Percentiles rank a stretch among this genome's conserved stretches.
Evolutionary conservation across 1,140 invertebrate species (phyloP).

Genomic region (Sminthurinus signatus): DNA sequence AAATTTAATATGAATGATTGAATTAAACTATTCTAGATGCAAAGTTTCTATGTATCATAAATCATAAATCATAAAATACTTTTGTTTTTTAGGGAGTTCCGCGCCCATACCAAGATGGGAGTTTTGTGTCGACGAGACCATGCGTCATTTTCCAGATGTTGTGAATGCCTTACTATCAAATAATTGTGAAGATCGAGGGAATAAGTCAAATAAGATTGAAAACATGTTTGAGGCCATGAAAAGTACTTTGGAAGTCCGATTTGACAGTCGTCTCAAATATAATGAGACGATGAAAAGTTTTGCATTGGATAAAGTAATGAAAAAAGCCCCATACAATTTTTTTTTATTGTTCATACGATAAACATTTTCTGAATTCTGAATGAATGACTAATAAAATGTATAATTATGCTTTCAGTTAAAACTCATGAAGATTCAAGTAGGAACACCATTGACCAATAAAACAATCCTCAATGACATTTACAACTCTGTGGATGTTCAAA

Average conservation of each 20-base stretch:
- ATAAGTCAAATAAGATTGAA: constrained; percentile 44
- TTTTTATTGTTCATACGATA: too few species aligned
- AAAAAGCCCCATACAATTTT: too few species aligned
- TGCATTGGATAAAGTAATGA: constrained; percentile 47
- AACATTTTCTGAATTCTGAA: too few species aligned
- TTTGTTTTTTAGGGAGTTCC: constrained; percentile 47
- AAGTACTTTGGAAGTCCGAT: constrained; percentile 38
- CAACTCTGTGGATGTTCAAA: constrained; percentile 48
- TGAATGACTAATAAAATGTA: too few species aligned
- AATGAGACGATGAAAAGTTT: constrained; percentile 44
- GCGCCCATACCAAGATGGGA: constrained; percentile 52
- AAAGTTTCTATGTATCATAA: too few species aligned
- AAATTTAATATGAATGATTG: too few species aligned
- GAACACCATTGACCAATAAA: constrained; percentile 46
- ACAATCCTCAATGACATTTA: constrained; percentile 49
- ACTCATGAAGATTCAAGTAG: constrained; percentile 50
- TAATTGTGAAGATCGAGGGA: constrained; percentile 43
- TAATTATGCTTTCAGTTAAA: constrained; percentile 46
- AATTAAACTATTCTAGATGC: too few species aligned
- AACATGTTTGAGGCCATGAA: constrained; percentile 46
- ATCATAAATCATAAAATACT: too few species aligned
- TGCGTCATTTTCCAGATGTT: constrained; percentile 52
- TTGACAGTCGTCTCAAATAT: constrained; percentile 37
- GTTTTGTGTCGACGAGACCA: constrained; percentile 52
- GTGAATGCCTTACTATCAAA: constrained; percentile 51